Evolutionary conservation across 2,113 vertebrate species (phyloP), one percentile per base, ranked within the genome.

Genomic region (Paedocypris sp.): DNA sequence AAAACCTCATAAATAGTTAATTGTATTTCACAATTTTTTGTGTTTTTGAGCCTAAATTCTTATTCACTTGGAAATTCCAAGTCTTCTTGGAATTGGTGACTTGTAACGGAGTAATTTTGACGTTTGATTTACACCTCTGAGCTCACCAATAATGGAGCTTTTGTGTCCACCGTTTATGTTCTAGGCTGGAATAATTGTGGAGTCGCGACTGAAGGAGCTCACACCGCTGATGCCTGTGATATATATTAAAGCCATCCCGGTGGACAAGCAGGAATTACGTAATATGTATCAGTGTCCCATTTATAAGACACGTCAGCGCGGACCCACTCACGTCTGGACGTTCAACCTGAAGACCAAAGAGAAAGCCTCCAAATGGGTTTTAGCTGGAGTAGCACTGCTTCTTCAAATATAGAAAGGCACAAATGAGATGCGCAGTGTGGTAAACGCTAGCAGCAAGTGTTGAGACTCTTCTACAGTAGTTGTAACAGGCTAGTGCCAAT

Each of bases 321-420:
- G 95, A 0, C 87, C 90, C 1, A 98, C 92, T 0, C 94, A 92
- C 0, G 83, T 98, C 4, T 98, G 93, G 93, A 95, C 93, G 13
- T 97, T 98, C 32, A 88, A 89, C 75, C 86, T 99, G 6, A 96
- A 93, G 78, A 94, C 88, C 4, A 94, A 87, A 77, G 91, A 97
- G 12, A 88, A 68, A 0, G 82, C 92, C 0, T 88, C 92, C 47
- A 97, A 91, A 73, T 99, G 95, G 94, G 87, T 92, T 12, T 76
- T 98, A 0, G 92, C 93, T 25, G 91, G 95, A 0, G 90, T 97
- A 7, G 93, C 95, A 0, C 62, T 99, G 59, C 87, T 98, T 7
- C 81, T 98, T 3, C 93, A 98, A 77, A 54, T 70, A 54, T 98
- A 84, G 73, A 36, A 2, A 16, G 28, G 31, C 19, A 54, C 33